phyloP scores from a whole-genome alignment of 2,113 vertebrate genomes.

The Heterochromis multidens region DNA sequence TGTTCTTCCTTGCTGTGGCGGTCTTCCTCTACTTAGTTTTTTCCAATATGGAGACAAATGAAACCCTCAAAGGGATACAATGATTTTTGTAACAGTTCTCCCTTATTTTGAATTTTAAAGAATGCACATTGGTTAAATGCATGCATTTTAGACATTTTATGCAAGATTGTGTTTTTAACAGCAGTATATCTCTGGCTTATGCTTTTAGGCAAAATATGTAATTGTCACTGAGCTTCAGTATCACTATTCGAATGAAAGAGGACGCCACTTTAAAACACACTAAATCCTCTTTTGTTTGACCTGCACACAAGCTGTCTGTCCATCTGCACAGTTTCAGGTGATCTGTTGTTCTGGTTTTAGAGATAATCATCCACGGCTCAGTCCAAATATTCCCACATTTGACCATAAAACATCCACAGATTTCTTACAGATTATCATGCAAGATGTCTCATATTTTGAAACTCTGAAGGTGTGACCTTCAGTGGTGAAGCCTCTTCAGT shows the following conservation, averaged over 20 bases:
- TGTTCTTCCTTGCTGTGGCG: conserved; percentile 63
- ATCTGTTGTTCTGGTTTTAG: background rate
- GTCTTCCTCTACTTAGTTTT: conserved; percentile 69
- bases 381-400: background rate
- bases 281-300: background rate
- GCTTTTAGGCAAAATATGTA: background rate
- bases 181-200: background rate
- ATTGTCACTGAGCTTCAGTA: background rate
- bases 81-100: conserved; percentile 5
- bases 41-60: conserved; percentile 66
- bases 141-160: conserved; percentile 17
- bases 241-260: background rate
- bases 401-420: background rate
- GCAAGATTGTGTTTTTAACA: conserved; percentile 6
- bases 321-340: background rate
- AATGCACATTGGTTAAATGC: conserved; percentile 20
- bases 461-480: background rate
- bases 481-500: background rate
- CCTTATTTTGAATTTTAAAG: conserved; percentile 16
- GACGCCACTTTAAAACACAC: background rate
- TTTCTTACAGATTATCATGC: background rate
- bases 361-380: background rate
- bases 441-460: background rate
- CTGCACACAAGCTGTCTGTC: background rate
- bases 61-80: conserved; percentile 50